A percentile compares a stretch with the other conserved stretches of the same genome.
Evolutionary conservation across 2,113 vertebrate species (phyloP).

Genomic region (Myiagra hebetior): DNA sequence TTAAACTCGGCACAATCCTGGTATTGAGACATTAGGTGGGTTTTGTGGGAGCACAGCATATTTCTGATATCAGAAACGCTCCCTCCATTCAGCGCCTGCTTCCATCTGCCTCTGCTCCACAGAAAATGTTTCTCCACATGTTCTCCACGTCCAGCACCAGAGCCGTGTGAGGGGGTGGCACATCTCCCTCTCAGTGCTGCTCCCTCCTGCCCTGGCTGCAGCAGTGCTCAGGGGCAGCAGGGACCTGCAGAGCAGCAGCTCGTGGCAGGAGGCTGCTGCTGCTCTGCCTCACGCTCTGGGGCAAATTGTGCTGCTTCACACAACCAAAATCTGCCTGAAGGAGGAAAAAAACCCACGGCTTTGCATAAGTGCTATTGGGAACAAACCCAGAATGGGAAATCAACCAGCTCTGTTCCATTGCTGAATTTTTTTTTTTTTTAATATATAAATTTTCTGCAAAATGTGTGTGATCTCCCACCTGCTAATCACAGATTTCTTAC

Average conservation of each 20-base stretch:
- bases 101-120: not conserved
- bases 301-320: not conserved
- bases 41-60: not conserved
- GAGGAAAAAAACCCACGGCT: not conserved
- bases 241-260: not conserved
- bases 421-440: not conserved
- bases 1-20: not conserved
- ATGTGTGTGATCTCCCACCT: slow-evolving; percentile 23
- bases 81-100: not conserved
- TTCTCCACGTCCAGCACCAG: not conserved
- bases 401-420: not conserved
- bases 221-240: not conserved
- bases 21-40: not conserved
- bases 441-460: not conserved
- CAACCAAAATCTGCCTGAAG: not conserved
- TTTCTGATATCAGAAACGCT: not conserved
- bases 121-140: not conserved
- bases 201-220: not conserved
- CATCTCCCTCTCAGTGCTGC: fast-evolving
- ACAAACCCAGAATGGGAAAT: slow-evolving; percentile 3
- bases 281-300: not conserved
- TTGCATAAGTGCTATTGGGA: not conserved
- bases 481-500: slow-evolving; percentile 13
- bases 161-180: not conserved
- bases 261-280: fast-evolving